A percentile compares a stretch with the other conserved stretches of the same genome.
Evolutionary conservation across 2,888 invertebrate species (phyloP).

Genomic region (Watsonalla binaria): DNA sequence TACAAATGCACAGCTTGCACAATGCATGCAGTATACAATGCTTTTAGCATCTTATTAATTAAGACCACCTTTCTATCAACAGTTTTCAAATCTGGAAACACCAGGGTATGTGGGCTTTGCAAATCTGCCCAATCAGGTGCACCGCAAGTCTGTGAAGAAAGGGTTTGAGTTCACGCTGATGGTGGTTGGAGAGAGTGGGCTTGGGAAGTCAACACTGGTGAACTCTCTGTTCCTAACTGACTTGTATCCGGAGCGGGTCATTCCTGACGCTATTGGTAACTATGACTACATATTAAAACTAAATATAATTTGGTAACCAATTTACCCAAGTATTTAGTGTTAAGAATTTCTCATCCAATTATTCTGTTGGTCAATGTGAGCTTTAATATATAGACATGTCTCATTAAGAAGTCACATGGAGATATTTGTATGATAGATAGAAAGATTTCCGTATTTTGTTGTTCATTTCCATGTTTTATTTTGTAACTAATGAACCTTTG

Average conservation of each 20-base stretch:
- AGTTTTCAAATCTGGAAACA: constrained; percentile 92
- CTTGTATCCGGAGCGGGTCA: constrained; percentile 94
- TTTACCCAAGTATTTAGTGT: background rate
- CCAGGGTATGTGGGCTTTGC: constrained; percentile 96
- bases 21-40: too few relatives aligned
- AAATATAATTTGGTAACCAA: too few relatives aligned
- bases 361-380: too few relatives aligned
- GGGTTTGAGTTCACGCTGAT: constrained; percentile 98
- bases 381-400: too few relatives aligned
- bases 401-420: too few relatives aligned
- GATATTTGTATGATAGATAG: too few relatives aligned
- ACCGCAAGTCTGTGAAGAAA: constrained; percentile 97
- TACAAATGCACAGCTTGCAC: too few relatives aligned
- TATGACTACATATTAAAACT: constrained; percentile 4
- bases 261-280: constrained; percentile 91
- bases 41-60: background rate
- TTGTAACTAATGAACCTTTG: background rate
- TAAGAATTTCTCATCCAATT: too few relatives aligned
- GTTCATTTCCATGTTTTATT: too few relatives aligned
- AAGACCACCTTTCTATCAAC: constrained; percentile 13
- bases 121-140: constrained; percentile 97
- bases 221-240: constrained; percentile 97
- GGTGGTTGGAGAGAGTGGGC: constrained; percentile 95
- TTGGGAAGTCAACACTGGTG: constrained; percentile 97
- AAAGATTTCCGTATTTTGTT: background rate